These are phyloP conservation scores for Leucoma salicis DNA, from an alignment of 2,888 invertebrate genomes.

Conservation along the genomic window DNA sequence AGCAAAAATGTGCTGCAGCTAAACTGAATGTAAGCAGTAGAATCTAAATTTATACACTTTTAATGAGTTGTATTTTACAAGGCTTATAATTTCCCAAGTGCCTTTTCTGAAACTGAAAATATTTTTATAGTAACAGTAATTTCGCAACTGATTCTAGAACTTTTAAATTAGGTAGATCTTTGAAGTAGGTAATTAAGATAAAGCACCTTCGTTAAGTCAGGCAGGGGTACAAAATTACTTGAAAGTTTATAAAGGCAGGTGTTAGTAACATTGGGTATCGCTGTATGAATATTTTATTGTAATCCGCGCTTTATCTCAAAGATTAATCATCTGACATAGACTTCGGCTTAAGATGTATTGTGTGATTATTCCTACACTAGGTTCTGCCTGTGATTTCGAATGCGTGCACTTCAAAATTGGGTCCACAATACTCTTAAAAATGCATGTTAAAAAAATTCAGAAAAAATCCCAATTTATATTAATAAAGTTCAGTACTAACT, in stretches of 20 bases:
- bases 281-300: constrained; percentile 32
- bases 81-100: constrained; percentile 22
- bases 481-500: too few species aligned
- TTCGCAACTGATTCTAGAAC: constrained; percentile 1
- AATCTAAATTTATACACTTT: too few species aligned
- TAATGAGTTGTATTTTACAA: not conserved
- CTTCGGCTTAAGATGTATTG: too few species aligned
- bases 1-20: too few species aligned
- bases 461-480: too few species aligned
- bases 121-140: not conserved
- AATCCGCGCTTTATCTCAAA: constrained; percentile 18
- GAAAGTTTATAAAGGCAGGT: constrained; percentile 29
- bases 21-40: too few species aligned
- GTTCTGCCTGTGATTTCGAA: too few species aligned
- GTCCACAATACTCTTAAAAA: too few species aligned
- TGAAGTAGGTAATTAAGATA: constrained; percentile 5
- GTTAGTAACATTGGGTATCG: constrained; percentile 27
- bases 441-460: too few species aligned
- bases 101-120: constrained; percentile 11
- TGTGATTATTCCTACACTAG: too few species aligned
- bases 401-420: too few species aligned
- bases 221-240: constrained; percentile 6
- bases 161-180: constrained; percentile 12
- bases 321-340: too few species aligned
- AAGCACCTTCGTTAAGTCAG: constrained; percentile 12